Evolutionary conservation across 1,140 invertebrate species (phyloP).

Genomic region (Mamestra configurata): DNA sequence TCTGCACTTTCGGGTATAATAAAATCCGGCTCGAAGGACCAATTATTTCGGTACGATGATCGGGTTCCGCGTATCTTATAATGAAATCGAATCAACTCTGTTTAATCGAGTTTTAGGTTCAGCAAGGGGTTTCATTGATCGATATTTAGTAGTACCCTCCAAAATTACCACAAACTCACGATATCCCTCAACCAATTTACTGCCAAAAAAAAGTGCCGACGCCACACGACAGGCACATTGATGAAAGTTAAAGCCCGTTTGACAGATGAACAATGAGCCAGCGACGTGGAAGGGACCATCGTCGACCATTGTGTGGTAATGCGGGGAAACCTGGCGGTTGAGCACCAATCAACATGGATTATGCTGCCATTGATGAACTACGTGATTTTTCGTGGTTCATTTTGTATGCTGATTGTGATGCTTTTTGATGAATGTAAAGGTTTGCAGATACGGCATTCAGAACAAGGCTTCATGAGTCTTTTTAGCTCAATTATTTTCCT

Average conservation of each 20-base stretch:
- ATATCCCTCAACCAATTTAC: background rate
- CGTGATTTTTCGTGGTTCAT: background rate
- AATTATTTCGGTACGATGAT: background rate
- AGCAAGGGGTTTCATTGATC: no score
- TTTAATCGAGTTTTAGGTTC: no score
- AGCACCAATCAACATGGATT: slow-evolving; percentile 11
- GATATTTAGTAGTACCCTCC: no score
- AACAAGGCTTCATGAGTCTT: no score
- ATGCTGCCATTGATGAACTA: slow-evolving; percentile 11
- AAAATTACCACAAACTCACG: background rate
- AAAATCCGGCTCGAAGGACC: background rate
- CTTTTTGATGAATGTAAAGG: background rate
- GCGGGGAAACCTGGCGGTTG: slow-evolving; percentile 40
- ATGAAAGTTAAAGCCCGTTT: slow-evolving; percentile 40
- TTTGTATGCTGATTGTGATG: background rate
- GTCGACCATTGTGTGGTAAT: slow-evolving; percentile 44
- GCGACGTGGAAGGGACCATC: slow-evolving; percentile 10
- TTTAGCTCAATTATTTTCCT: no score
- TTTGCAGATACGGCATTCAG: no score
- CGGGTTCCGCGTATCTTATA: no score
- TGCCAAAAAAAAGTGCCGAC: background rate
- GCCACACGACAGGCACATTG: background rate
- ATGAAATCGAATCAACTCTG: no score
- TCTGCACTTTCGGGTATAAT: background rate
- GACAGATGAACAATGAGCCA: slow-evolving; percentile 40